These are phyloP conservation scores for Spicauda simplicius DNA, from an alignment of 2,888 invertebrate genomes.

Conservation along the genomic window DNA sequence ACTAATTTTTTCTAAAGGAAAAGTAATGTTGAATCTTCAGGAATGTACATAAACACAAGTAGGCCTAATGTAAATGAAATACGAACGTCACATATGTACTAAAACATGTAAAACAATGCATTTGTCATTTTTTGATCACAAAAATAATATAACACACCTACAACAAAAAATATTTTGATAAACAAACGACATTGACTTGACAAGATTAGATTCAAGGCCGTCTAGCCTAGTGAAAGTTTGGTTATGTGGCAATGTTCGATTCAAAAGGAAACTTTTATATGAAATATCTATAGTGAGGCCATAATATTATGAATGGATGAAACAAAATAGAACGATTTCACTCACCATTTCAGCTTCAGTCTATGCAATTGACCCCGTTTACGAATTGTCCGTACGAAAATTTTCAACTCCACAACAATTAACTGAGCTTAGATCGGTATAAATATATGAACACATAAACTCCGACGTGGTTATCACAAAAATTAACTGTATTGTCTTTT, in stretches of 20 bases:
- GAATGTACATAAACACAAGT: no score
- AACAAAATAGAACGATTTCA: constrained; percentile 23
- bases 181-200: constrained; percentile 78
- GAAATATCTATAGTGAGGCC: neutral
- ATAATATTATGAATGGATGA: neutral
- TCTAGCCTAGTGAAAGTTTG: constrained; percentile 75
- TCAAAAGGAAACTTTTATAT: constrained; percentile 13
- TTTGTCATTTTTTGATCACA: neutral
- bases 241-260: constrained; percentile 58
- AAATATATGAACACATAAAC: constrained; percentile 42
- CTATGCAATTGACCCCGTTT: constrained; percentile 47
- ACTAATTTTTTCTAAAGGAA: no score
- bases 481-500: constrained; percentile 38
- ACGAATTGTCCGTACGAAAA: constrained; percentile 40
- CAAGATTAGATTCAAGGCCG: constrained; percentile 84
- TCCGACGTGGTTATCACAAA: constrained; percentile 41
- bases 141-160: constrained; percentile 12
- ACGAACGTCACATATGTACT: neutral
- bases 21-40: no score
- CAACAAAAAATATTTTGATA: constrained; percentile 59
- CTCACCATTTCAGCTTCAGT: constrained; percentile 57
- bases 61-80: no score
- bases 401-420: constrained; percentile 39
- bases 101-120: neutral
- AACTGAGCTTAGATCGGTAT: constrained; percentile 32